phyloP scores from a whole-genome alignment of 2,113 vertebrate species.

The Scortum barcoo region DNA sequence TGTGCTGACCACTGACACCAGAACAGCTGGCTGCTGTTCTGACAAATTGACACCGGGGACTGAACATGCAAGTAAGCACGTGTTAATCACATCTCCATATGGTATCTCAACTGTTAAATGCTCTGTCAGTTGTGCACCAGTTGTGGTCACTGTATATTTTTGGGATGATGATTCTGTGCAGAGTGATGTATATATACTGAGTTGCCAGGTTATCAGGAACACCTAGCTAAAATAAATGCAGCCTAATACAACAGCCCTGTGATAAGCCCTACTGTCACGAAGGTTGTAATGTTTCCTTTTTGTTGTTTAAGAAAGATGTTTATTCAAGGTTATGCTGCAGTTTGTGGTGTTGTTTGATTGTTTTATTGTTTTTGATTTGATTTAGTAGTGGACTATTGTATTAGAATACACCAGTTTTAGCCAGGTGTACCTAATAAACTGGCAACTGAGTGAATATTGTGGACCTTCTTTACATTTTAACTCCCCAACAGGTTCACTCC shows the following conservation, averaged over 20 bases:
- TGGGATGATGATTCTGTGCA: background rate
- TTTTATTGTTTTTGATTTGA: no score
- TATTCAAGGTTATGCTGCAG: background rate
- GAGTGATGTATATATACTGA: background rate
- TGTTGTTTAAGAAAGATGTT: background rate
- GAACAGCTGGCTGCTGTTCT: slow-evolving; percentile 65
- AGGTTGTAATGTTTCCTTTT: background rate
- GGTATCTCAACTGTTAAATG: slow-evolving; percentile 16
- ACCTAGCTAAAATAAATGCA: background rate
- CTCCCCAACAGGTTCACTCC: background rate
- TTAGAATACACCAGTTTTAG: no score
- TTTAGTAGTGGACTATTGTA: no score
- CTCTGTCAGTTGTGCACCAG: background rate
- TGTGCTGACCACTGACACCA: slow-evolving; percentile 39
- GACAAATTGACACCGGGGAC: slow-evolving; percentile 51
- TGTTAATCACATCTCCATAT: slow-evolving; percentile 53
- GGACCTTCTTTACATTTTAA: background rate
- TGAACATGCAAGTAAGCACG: slow-evolving; percentile 41
- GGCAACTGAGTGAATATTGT: background rate
- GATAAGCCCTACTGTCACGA: background rate
- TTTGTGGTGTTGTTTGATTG: background rate
- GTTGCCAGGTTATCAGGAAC: background rate
- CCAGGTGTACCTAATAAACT: no score
- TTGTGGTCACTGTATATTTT: slow-evolving; percentile 2
- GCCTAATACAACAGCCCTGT: background rate